These are phyloP conservation scores for Basileuterus tristriatus DNA, from an alignment of 2,797 vertebrate species.

Conservation along the genomic window DNA sequence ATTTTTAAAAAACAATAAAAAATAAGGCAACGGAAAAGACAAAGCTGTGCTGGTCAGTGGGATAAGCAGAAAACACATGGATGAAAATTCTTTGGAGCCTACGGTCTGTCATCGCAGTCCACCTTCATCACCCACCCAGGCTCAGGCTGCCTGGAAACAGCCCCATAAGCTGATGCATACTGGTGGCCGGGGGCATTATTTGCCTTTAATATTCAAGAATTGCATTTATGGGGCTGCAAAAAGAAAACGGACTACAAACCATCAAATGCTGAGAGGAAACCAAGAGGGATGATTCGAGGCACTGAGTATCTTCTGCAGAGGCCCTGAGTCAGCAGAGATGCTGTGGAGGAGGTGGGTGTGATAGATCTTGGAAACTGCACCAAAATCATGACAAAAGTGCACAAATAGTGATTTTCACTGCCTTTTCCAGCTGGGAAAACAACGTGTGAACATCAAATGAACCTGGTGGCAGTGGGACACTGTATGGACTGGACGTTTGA, in stretches of 20 bases:
- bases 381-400: neutral
- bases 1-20: neutral
- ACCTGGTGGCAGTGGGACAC: neutral
- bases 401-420: neutral
- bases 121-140: neutral
- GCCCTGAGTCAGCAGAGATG: neutral
- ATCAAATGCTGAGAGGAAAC: neutral
- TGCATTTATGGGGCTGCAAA: neutral
- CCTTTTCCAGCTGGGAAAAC: neutral
- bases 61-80: neutral
- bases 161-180: neutral
- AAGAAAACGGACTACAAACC: neutral
- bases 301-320: neutral
- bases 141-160: neutral
- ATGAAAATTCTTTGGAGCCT: neutral
- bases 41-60: neutral
- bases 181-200: neutral
- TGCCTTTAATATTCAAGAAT: neutral
- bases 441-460: neutral
- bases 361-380: neutral
- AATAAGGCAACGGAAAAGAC: neutral
- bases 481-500: neutral
- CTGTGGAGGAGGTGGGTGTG: neutral
- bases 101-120: rapidly evolving
- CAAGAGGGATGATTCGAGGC: neutral